Evolutionary conservation across 2,113 vertebrate species (phyloP).

Genomic region (Platysternon megacephalum): DNA sequence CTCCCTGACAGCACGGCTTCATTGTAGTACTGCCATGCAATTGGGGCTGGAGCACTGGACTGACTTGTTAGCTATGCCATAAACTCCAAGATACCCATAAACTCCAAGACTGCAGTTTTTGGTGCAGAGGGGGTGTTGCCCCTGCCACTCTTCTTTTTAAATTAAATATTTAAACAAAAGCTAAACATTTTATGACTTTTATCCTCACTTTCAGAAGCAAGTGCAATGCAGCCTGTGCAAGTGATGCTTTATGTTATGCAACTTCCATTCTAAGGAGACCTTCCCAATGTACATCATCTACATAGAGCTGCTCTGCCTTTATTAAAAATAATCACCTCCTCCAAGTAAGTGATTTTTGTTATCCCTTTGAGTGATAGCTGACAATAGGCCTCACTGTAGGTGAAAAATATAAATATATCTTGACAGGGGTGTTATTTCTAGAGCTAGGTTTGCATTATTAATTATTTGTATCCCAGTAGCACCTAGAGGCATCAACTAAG

Average conservation of each 20-base stretch:
- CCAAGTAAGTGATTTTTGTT: neutral
- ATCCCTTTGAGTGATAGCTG: rapidly evolving
- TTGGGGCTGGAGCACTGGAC: neutral
- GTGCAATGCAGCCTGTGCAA: neutral
- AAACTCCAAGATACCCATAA: neutral
- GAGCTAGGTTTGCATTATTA: neutral
- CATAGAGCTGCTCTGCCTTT: rapidly evolving
- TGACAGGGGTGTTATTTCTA: neutral
- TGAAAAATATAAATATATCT: neutral
- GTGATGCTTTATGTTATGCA: neutral
- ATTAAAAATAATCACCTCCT: neutral
- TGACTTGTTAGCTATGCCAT: neutral
- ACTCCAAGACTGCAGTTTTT: neutral
- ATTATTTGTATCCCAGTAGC: neutral
- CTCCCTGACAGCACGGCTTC: neutral
- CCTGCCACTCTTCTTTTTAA: neutral
- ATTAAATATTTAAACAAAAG: neutral
- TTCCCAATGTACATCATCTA: neutral
- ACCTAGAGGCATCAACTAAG: neutral
- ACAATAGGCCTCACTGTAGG: rapidly evolving
- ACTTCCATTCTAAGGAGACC: neutral
- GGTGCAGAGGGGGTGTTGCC: neutral
- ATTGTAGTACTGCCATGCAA: neutral
- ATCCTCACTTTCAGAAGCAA: neutral
- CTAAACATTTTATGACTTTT: neutral